phyloP scores from a whole-genome alignment of 2,797 vertebrate species.

The Sciaenops ocellatus region DNA sequence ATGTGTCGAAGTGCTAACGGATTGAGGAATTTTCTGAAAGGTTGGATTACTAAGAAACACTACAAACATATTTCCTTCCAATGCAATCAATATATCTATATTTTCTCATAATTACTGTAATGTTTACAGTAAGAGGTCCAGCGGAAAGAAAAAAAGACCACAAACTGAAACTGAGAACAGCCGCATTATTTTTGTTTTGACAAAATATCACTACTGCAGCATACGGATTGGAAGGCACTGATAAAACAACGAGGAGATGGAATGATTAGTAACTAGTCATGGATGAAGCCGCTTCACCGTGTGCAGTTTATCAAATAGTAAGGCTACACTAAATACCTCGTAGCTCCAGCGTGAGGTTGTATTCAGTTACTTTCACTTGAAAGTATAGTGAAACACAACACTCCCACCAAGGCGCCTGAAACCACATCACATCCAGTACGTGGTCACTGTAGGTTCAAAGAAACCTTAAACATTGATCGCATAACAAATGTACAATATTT shows the following conservation, averaged over 20 bases:
- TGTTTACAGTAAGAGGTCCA: slow-evolving; percentile 25
- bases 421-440: slow-evolving; percentile 29
- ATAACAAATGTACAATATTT: slow-evolving; percentile 59
- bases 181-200: slow-evolving; percentile 13
- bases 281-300: slow-evolving; percentile 32
- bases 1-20: slow-evolving; percentile 29
- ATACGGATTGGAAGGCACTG: slow-evolving; percentile 69
- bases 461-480: slow-evolving; percentile 1
- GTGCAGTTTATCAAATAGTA: slow-evolving; percentile 34
- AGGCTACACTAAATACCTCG: slow-evolving; percentile 28
- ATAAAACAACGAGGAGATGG: slow-evolving; percentile 28
- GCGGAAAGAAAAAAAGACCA: slow-evolving; percentile 27
- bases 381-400: slow-evolving; percentile 17
- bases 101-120: slow-evolving; percentile 1
- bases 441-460: slow-evolving; percentile 1
- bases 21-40: slow-evolving; percentile 11
- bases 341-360: slow-evolving; percentile 18
- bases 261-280: slow-evolving; percentile 38
- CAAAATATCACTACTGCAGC: slow-evolving; percentile 41
- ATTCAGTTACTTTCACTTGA: slow-evolving; percentile 37
- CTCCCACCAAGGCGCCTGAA: background rate
- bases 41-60: slow-evolving; percentile 14
- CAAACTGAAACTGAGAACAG: background rate
- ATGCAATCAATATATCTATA: background rate
- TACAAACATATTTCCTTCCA: slow-evolving; percentile 21